phyloP scores from a whole-genome alignment of 2,888 invertebrate genomes.

The Thera obeliscata region DNA sequence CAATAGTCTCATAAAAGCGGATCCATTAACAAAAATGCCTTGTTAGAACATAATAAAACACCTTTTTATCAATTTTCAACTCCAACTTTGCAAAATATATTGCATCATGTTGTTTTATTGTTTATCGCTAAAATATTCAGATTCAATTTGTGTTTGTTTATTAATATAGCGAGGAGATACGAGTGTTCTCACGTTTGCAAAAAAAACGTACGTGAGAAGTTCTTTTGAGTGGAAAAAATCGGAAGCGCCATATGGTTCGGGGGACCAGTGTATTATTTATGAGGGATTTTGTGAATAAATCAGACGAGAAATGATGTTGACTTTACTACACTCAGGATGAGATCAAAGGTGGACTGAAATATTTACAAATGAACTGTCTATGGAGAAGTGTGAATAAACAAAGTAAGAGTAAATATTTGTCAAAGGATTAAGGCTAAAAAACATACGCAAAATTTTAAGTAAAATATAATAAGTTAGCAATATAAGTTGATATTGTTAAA shows the following conservation, averaged over 20 bases:
- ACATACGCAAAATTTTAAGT: too few species aligned
- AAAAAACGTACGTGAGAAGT: slow-evolving; percentile 59
- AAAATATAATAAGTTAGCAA: too few species aligned
- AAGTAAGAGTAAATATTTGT: slow-evolving; percentile 20
- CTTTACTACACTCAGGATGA: slow-evolving; percentile 40
- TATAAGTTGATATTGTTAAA: too few species aligned
- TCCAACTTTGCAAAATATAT: slow-evolving; percentile 14
- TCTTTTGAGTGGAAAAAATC: slow-evolving; percentile 57
- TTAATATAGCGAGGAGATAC: slow-evolving; percentile 28
- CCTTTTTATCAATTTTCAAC: slow-evolving; percentile 36
- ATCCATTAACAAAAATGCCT: slow-evolving; percentile 56
- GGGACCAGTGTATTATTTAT: slow-evolving; percentile 56
- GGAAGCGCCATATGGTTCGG: slow-evolving; percentile 66
- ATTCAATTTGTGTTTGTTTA: slow-evolving; percentile 8
- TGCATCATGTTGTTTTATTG: not conserved
- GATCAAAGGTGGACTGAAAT: slow-evolving; percentile 38
- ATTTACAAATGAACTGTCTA: slow-evolving; percentile 33
- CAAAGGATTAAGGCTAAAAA: not conserved
- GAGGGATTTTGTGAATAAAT: slow-evolving; percentile 65
- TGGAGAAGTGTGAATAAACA: slow-evolving; percentile 25
- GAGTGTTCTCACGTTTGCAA: slow-evolving; percentile 41
- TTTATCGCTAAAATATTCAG: slow-evolving; percentile 9
- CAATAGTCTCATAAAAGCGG: slow-evolving; percentile 58
- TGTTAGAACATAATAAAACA: slow-evolving; percentile 53
- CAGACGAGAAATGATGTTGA: slow-evolving; percentile 46